Evolutionary conservation across 2,888 invertebrate genomes (phyloP).

Genomic region (Proisotoma minuta): DNA sequence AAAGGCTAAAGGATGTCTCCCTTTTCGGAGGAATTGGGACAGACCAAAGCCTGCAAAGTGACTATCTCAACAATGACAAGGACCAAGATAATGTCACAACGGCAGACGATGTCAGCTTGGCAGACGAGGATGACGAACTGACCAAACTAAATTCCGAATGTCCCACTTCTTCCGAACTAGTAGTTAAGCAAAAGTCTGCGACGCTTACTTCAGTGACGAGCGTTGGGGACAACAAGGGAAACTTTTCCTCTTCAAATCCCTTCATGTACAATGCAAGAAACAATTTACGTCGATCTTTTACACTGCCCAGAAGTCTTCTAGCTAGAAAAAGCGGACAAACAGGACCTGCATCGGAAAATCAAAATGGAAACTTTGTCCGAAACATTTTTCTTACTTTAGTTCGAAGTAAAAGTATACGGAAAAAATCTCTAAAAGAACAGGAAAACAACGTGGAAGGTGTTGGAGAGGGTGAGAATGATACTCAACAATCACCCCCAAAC

Average conservation of each 20-base stretch:
- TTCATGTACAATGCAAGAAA: conserved; percentile 38
- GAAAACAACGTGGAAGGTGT: not conserved
- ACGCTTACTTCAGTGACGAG: conserved; percentile 23
- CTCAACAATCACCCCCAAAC: not conserved
- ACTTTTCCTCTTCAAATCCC: conserved; percentile 13
- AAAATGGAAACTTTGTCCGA: conserved; percentile 44
- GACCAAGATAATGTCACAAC: not conserved
- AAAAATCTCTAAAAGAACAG: conserved; percentile 5
- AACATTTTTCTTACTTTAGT: conserved; percentile 46
- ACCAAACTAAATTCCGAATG: not conserved
- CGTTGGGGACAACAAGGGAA: conserved; percentile 7
- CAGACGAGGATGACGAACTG: conserved; percentile 9
- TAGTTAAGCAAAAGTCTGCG: conserved; percentile 33
- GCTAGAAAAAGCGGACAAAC: conserved; percentile 42
- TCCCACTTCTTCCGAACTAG: not conserved
- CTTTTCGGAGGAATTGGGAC: not conserved
- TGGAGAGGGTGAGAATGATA: not conserved
- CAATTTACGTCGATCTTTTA: conserved; percentile 46
- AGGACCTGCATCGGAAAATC: conserved; percentile 43
- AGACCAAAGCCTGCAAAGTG: too few species aligned
- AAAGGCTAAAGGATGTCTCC: too few species aligned
- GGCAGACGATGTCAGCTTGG: not conserved
- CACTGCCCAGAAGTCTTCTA: conserved; percentile 44
- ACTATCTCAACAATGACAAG: not conserved
- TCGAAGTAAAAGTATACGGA: conserved; percentile 38